phyloP scores from a whole-genome alignment of 2,888 invertebrate genomes.

The Microctonus aethiopoides region DNA sequence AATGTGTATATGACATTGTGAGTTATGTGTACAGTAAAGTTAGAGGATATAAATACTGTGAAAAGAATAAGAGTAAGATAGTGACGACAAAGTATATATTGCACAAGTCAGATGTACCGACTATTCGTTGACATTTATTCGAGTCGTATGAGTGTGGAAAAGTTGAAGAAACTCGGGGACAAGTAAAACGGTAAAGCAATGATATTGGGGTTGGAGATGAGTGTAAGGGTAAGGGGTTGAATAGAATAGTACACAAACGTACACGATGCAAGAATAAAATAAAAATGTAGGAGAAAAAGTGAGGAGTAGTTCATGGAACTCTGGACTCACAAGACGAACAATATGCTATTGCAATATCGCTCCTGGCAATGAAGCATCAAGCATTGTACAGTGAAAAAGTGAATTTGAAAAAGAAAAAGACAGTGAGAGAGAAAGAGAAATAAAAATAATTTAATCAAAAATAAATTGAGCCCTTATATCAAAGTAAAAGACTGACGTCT shows the following conservation, averaged over 20 bases:
- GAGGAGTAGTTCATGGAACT: background rate
- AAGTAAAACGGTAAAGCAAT: constrained; percentile 21
- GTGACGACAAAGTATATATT: constrained; percentile 32
- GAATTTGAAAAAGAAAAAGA: background rate
- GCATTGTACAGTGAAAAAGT: background rate
- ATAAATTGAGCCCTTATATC: background rate
- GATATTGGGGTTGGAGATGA: constrained; percentile 2
- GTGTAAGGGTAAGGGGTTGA: background rate
- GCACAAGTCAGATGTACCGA: constrained; percentile 40
- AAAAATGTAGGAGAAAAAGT: background rate
- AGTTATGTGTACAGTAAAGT: constrained; percentile 7
- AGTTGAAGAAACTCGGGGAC: constrained; percentile 27
- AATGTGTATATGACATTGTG: background rate
- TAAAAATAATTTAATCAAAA: background rate
- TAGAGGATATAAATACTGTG: constrained; percentile 10
- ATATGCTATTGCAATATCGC: background rate
- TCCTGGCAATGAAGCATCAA: background rate
- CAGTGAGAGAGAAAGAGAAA: background rate
- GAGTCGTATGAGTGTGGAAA: constrained; percentile 38
- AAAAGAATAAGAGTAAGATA: constrained; percentile 30
- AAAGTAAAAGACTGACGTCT: background rate
- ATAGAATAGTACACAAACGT: background rate
- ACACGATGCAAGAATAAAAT: no score
- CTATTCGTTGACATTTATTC: constrained; percentile 43
- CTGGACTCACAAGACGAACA: background rate